Base-by-base conservation (phyloP, 2,797 vertebrate genomes). In the Gila robusta region DNA sequence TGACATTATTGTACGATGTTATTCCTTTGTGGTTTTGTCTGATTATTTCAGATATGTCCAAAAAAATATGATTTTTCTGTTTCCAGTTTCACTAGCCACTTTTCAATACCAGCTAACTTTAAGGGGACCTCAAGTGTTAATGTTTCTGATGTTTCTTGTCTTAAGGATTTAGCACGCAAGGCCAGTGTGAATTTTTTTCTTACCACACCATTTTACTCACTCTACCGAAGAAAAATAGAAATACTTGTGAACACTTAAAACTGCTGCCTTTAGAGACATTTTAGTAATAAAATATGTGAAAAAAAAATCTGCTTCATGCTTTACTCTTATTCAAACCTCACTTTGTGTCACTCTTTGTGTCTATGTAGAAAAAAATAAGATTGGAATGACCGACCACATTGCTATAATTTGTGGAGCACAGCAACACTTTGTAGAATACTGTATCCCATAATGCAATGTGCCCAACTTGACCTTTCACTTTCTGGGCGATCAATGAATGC, bases 41-140 rank as follows among this genome's bases (percentile, higher is more conserved):
- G 49, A 44, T 92, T 90, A 91, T 93, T 89, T 93, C 62, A 28
- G 62, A 64, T 64, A 28, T 64, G 26, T 28, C 62, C 26, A 7
- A 64, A 92, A 93, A 89, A 83, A 85, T 87, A 82, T 89, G 79
- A 79, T 76, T 92, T 88, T 85, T 92, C 91, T 92, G 90, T 92
- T 23, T 92, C 93, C 93, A 94, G 92, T 93, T 93, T 94, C 95
- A 95, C 94, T 94, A 95, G 96, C 94, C 95, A 95, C 95, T 96
- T 91, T 87, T 95, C 91, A 89, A 92, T 91, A 93, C 93, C 94
- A 93, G 94, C 92, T 91, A 92, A 94, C 93, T 94, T 95, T 94
- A 95, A 95, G 91, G 92, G 93, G 92, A 94, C 91, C 91, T 90
- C 86, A 93, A 94, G 66, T 94, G 94, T 94, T 90, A 88, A 86